These are phyloP conservation scores for Cotesia vestalis DNA, from an alignment of 1,140 invertebrate species.

Conservation along the genomic window DNA sequence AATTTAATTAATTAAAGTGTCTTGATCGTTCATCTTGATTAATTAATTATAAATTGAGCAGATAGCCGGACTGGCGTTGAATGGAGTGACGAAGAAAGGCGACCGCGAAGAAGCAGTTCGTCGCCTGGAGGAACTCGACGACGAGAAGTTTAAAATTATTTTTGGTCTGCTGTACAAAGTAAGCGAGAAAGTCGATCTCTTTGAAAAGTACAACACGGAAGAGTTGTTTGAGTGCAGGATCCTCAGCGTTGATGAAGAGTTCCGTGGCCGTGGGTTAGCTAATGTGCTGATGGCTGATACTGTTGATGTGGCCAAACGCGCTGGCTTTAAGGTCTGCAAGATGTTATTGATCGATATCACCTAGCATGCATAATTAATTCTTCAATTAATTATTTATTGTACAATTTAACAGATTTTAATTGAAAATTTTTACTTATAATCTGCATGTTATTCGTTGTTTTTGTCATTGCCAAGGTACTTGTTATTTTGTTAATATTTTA, in stretches of 20 bases:
- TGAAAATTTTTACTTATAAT: neutral
- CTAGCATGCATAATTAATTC: conserved; percentile 22
- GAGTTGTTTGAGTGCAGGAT: conserved; percentile 83
- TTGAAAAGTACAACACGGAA: conserved; percentile 72
- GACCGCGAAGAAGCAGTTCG: conserved; percentile 70
- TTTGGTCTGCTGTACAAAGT: conserved; percentile 73
- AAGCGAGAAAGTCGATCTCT: conserved; percentile 72
- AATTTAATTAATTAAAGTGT: neutral
- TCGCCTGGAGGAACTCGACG: conserved; percentile 68
- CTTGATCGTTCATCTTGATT: neutral
- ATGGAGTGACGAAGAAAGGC: conserved; percentile 69
- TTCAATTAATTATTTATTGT: neutral
- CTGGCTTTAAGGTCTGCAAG: conserved; percentile 72
- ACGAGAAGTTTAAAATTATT: conserved; percentile 73
- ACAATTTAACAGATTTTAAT: neutral
- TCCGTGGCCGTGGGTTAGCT: conserved; percentile 76
- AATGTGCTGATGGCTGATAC: conserved; percentile 74
- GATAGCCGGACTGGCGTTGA: conserved; percentile 75
- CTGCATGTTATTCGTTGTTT: neutral
- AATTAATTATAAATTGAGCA: conserved; percentile 50
- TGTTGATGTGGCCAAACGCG: conserved; percentile 71
- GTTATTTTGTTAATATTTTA: too few species aligned
- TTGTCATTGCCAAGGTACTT: neutral
- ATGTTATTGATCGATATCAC: neutral
- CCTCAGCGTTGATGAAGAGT: conserved; percentile 76